Percentiles rank a stretch among this genome's conserved stretches.
Evolutionary conservation across 2,113 vertebrate species (phyloP).

Genomic region (Cyphomyrus discorhynchus): DNA sequence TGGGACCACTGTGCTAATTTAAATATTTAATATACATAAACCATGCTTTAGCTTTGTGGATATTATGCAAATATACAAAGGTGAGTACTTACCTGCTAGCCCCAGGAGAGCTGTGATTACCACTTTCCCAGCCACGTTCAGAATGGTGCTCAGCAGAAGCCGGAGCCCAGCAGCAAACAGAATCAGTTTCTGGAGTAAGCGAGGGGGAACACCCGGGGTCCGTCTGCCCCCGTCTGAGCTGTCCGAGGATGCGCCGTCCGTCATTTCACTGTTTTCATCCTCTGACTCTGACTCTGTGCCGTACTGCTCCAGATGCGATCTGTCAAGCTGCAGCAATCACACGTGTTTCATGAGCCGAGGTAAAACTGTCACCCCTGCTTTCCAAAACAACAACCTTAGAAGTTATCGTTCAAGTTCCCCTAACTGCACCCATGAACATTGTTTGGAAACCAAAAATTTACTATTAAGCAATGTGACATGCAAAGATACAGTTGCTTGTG

Average conservation of each 20-base stretch:
- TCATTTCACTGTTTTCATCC: slow-evolving; percentile 45
- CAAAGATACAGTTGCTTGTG: not conserved
- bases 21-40: not conserved
- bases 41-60: not conserved
- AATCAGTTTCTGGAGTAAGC: slow-evolving; percentile 59
- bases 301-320: slow-evolving; percentile 48
- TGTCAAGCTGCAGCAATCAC: not conserved
- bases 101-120: slow-evolving; percentile 66
- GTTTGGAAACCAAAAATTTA: not conserved
- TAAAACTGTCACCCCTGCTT: not conserved
- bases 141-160: slow-evolving; percentile 52
- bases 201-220: slow-evolving; percentile 36
- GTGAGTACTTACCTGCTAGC: slow-evolving; percentile 58
- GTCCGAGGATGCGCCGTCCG: slow-evolving; percentile 46
- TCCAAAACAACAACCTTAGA: not conserved
- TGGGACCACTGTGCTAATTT: not conserved
- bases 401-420: too few relatives aligned
- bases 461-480: too few relatives aligned
- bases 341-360: not conserved
- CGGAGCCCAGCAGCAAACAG: slow-evolving; percentile 56
- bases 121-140: slow-evolving; percentile 61
- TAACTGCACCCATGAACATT: not conserved
- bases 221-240: slow-evolving; percentile 45
- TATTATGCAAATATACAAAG: not conserved
- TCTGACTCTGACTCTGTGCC: slow-evolving; percentile 58